Conservation (phyloP, 92 coral and sea anemone species). For the Epizoanthus scotinus region DNA sequence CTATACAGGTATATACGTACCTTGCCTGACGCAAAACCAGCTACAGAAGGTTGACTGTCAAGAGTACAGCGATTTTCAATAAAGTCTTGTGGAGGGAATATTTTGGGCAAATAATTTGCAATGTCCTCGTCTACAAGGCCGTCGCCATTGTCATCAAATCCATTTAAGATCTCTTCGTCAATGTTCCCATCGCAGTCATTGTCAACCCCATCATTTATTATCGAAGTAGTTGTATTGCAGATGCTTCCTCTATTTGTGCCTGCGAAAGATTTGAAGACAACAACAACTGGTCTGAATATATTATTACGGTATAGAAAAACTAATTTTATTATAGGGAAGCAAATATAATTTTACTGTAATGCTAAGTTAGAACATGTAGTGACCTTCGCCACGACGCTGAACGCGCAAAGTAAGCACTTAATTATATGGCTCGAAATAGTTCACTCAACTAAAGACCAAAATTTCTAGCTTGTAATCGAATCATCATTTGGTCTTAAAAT, state of each 20-base stretch:
- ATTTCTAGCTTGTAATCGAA: no score
- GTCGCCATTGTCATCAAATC: conserved; percentile 69
- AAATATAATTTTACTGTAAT: no score
- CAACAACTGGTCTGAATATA: no score
- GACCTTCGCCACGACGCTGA: no score
- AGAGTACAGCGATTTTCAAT: background rate
- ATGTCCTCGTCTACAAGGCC: conserved; percentile 71
- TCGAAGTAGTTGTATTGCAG: conserved; percentile 3
- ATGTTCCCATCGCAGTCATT: conserved; percentile 82
- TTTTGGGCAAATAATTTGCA: conserved; percentile 35
- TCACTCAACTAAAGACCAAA: no score
- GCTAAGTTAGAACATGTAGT: no score
- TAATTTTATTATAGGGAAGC: no score
- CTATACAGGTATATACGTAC: background rate
- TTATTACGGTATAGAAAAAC: no score
- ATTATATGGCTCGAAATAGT: no score
- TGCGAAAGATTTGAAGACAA: background rate
- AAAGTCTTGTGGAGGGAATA: conserved; percentile 32
- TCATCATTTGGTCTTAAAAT: no score
- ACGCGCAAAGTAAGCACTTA: no score
- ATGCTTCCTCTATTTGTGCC: background rate
- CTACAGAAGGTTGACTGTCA: conserved; percentile 5
- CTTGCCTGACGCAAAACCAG: conserved; percentile 28
- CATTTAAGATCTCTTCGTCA: conserved; percentile 71
- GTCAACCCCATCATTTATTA: conserved; percentile 67